phyloP scores from a whole-genome alignment of 2,797 vertebrate genomes.

The Scyliorhinus canicula region DNA sequence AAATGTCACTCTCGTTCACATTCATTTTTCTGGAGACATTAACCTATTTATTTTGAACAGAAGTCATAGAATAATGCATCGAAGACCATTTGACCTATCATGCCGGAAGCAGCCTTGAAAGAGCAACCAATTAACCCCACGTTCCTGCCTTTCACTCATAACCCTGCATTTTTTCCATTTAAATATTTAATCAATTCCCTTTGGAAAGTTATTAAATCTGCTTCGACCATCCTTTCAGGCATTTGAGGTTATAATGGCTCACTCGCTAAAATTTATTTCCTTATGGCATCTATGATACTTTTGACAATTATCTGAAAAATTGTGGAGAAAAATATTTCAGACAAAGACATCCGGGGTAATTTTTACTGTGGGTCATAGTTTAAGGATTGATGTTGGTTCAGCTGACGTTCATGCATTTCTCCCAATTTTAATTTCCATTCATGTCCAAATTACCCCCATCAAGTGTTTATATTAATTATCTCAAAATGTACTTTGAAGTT shows the following conservation, averaged over 20 bases:
- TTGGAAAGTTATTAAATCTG: constrained; percentile 4
- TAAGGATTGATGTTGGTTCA: not conserved
- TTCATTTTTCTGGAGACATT: not conserved
- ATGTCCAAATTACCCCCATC: not conserved
- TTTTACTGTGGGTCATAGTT: not conserved
- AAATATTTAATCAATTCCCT: not conserved
- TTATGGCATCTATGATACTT: not conserved
- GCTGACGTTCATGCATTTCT: not conserved
- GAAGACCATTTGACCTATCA: not conserved
- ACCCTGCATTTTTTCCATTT: not conserved
- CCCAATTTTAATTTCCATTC: not conserved
- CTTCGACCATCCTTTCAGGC: not conserved
- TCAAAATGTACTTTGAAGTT: not conserved
- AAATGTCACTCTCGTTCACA: not conserved
- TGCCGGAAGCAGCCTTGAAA: not conserved
- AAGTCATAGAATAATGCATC: not conserved
- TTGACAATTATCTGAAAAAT: not conserved
- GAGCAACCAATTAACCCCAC: not conserved
- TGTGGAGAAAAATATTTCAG: not conserved
- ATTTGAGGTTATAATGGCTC: not conserved
- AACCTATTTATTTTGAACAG: not conserved
- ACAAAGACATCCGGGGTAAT: not conserved
- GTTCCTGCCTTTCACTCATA: not conserved
- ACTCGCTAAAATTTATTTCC: not conserved
- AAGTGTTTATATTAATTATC: not conserved